Evolutionary conservation across 2,888 invertebrate species (phyloP).

Genomic region (Caprella mutica): DNA sequence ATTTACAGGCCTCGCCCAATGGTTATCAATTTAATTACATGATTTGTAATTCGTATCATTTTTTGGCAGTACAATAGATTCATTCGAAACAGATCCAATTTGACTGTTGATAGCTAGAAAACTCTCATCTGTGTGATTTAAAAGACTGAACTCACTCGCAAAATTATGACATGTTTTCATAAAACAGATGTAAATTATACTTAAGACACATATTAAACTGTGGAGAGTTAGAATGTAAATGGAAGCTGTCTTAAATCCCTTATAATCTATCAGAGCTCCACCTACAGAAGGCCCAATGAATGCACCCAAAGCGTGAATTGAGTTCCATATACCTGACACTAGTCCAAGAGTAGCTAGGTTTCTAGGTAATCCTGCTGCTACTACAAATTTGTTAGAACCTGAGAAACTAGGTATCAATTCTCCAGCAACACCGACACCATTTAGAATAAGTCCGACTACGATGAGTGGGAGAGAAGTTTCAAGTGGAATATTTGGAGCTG

Average conservation of each 20-base stretch:
- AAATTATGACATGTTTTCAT: too few species aligned
- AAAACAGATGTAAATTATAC: background rate
- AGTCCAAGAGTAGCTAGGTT: constrained; percentile 77
- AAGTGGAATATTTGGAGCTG: constrained; percentile 59
- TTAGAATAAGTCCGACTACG: constrained; percentile 46
- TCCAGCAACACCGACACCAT: constrained; percentile 74
- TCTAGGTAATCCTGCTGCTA: constrained; percentile 67
- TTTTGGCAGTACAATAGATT: too few species aligned
- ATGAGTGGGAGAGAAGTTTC: constrained; percentile 15
- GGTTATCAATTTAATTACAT: too few species aligned
- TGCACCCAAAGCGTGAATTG: constrained; percentile 75
- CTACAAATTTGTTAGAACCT: constrained; percentile 63
- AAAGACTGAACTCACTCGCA: too few species aligned
- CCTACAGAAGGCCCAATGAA: constrained; percentile 68
- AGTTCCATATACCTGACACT: constrained; percentile 81
- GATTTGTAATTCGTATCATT: too few species aligned
- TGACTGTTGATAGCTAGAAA: too few species aligned
- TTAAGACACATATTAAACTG: background rate
- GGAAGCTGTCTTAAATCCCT: constrained; percentile 59
- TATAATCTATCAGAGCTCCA: constrained; percentile 59
- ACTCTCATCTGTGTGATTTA: too few species aligned
- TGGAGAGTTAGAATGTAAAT: background rate
- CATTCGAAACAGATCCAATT: too few species aligned
- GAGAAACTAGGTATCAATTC: constrained; percentile 76
- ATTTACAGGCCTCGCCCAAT: too few species aligned